These are phyloP conservation scores for Entomyzon cyanotis DNA, from an alignment of 2,113 vertebrate genomes.

Conservation along the genomic window DNA sequence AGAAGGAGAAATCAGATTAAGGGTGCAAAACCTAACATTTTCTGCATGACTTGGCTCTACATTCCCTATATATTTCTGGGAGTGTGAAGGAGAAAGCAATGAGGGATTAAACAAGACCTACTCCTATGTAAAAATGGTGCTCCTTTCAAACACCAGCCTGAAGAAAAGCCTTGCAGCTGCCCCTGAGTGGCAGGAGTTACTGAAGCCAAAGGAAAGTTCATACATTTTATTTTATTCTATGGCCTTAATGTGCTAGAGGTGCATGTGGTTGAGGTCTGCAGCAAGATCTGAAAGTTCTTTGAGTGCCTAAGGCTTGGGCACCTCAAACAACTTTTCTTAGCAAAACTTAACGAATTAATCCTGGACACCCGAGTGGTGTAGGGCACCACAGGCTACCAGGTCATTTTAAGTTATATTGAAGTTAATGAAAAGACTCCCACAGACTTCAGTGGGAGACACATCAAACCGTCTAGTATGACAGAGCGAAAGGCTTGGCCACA, in stretches of 20 bases:
- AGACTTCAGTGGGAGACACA: not conserved
- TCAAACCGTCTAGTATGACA: not conserved
- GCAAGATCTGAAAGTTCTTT: not conserved
- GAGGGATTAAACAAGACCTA: not conserved
- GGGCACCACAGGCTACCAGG: not conserved
- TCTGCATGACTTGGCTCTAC: not conserved
- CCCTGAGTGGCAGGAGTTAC: not conserved
- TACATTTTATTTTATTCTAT: not conserved
- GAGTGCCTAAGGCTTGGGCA: not conserved
- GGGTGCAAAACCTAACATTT: not conserved
- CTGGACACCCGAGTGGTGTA: not conserved
- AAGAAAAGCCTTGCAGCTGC: not conserved
- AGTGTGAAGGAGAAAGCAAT: not conserved
- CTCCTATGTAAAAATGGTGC: not conserved
- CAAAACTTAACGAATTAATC: not conserved
- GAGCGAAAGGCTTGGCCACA: not conserved
- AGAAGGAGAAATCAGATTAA: not conserved
- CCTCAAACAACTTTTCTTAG: not conserved
- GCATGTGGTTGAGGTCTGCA: not conserved
- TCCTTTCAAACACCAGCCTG: accelerated
- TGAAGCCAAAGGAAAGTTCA: not conserved
- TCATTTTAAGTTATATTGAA: not conserved
- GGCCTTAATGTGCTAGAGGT: not conserved
- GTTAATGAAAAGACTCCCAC: conserved; percentile 16
- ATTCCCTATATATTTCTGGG: not conserved